Percentiles rank a stretch among this genome's conserved stretches.
phyloP scores from a whole-genome alignment of 2,113 vertebrate genomes.

The Vidua chalybeata region DNA sequence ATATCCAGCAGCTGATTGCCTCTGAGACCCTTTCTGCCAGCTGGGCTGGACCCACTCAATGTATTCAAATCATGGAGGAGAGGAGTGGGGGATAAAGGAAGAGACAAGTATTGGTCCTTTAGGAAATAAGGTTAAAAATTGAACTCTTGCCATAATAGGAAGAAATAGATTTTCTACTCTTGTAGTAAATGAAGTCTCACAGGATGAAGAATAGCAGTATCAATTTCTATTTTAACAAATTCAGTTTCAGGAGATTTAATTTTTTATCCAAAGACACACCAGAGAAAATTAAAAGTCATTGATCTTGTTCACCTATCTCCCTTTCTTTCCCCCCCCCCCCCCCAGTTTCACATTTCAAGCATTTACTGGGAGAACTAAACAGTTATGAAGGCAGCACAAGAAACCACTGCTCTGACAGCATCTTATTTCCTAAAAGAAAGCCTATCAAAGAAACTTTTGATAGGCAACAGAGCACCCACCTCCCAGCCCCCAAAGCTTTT shows the following conservation, averaged over 20 bases:
- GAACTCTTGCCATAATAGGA: background rate
- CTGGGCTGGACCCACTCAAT: background rate
- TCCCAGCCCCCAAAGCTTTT: background rate
- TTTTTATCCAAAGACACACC: conserved; percentile 47
- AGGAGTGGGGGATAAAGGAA: background rate
- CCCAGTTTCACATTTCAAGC: background rate
- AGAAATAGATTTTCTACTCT: background rate
- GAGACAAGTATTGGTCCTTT: background rate
- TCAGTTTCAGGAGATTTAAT: background rate
- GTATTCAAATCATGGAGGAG: background rate
- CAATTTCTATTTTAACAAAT: conserved; percentile 37
- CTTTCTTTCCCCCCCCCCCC: background rate
- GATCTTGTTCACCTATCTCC: background rate
- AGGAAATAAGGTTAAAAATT: conserved; percentile 10
- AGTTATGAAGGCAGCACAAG: background rate
- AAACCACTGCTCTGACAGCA: background rate
- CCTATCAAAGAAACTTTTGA: background rate
- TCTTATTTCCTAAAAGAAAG: background rate
- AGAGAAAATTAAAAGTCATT: conserved; percentile 59
- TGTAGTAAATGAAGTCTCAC: conserved; percentile 11
- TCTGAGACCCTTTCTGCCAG: background rate
- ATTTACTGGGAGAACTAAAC: conserved; percentile 5
- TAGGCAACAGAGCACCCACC: background rate
- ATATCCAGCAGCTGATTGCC: background rate
- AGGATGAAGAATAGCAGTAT: conserved; percentile 8